Evolutionary conservation across 2,113 vertebrate species (phyloP), one percentile per base, ranked within the genome.

Genomic region (Bettongia penicillata): DNA sequence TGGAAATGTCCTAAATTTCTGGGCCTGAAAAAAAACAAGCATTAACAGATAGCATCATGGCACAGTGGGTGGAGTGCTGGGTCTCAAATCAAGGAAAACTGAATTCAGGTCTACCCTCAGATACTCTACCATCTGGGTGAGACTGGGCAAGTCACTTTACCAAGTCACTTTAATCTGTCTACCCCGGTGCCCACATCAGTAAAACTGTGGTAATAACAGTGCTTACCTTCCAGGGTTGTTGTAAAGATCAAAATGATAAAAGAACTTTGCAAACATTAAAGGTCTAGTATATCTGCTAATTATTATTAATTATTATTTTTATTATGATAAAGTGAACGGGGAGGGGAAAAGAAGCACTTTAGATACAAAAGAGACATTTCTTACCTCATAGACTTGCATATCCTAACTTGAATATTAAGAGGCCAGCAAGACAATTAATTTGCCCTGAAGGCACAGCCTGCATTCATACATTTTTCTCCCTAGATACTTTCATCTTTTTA

Each of bases 181-280:
- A 49, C 43, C 23, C 92, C 16, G 22, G 31, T 9, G 89, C 91
- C 91, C 93, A 92, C 47, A 55, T 49, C 77, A 90, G 51, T 50
- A 91, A 96, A 91, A 47, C 25, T 28, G 1, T 28, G 47, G 53
- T 49, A n/a, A 53, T 93, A 93, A 94, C 48, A 94, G 93, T 12
- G 12, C 31, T 14, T 55, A 48, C 1, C 8, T 93, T 37, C 14
- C 48, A 37, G 57, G 24, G 23, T 37, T 49, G 91, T 89, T 25
- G 10, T 16, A 28, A n/a, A 68, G 93, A 48, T 68, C 84, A 92
- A 91, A 48, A 8, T 50, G 94, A 52, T 50, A 43, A 53, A 91
- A 94, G 11, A n/a, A 43, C 3, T 22, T 31, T 37, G 37, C 51
- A 89, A 9, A 50, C 11, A 0, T 19, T 25, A 77, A 92, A 48